These are phyloP conservation scores for Siphlonurus alternatus DNA, from an alignment of 2,888 invertebrate species.

Conservation along the genomic window DNA sequence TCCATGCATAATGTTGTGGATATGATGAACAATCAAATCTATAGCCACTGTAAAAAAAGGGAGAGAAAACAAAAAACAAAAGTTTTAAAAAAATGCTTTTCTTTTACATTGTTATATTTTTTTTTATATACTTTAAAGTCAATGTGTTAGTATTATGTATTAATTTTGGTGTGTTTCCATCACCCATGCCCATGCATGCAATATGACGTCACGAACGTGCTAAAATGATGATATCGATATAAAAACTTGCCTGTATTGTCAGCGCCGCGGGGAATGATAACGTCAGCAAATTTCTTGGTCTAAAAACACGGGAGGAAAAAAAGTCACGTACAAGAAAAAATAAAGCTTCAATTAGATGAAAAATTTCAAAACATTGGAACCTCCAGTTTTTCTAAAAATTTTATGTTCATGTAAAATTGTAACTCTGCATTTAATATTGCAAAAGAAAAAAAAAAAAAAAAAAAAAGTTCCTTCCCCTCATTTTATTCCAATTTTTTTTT, in stretches of 20 bases:
- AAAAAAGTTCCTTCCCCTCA: too few species aligned
- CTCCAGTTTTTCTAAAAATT: conserved; percentile 3
- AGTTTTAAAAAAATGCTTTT: not conserved
- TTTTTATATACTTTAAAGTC: not conserved
- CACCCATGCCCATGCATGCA: not conserved
- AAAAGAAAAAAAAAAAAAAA: too few species aligned
- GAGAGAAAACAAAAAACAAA: not conserved
- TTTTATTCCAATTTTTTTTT: too few species aligned
- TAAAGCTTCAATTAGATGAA: not conserved
- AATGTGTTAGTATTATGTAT: not conserved
- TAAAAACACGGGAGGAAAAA: too few species aligned
- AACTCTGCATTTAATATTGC: not conserved
- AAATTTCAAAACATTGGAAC: not conserved
- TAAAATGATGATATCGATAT: not conserved
- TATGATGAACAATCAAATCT: conserved; percentile 92
- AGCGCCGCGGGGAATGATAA: conserved; percentile 96
- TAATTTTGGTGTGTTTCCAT: not conserved
- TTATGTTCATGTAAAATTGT: not conserved
- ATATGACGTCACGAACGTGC: not conserved
- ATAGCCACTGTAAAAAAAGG: conserved; percentile 40
- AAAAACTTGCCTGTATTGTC: conserved; percentile 76
- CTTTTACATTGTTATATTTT: not conserved
- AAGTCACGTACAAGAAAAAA: conserved; percentile 6
- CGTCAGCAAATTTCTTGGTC: conserved; percentile 99
- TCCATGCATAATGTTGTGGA: conserved; percentile 46